A percentile compares a stretch with the other conserved stretches of the same genome.
Evolutionary conservation across 2,888 invertebrate species (phyloP).

Genomic region (Drosophila setosimentum): DNA sequence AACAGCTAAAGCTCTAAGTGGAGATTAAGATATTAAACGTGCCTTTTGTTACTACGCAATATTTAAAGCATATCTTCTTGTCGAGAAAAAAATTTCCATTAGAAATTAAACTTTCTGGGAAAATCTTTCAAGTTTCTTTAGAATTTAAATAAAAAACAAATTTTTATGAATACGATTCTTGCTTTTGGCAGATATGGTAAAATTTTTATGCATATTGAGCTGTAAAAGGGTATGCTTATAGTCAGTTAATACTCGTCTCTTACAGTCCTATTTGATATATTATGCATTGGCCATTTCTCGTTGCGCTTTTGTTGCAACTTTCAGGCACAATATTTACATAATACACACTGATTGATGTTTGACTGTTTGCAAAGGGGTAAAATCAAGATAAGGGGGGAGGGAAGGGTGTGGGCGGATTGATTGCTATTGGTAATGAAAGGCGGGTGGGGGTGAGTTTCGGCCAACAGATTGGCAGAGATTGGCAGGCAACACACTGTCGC

Average conservation of each 20-base stretch:
- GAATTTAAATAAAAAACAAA: not conserved
- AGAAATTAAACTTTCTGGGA: too few species aligned
- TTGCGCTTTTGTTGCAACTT: conserved; percentile 78
- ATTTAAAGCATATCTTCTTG: not conserved
- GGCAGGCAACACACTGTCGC: conserved; percentile 37
- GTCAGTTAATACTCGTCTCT: not conserved
- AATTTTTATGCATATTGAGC: not conserved
- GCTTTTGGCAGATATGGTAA: not conserved
- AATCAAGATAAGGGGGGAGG: not conserved
- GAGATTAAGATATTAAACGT: not conserved
- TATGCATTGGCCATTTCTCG: conserved; percentile 38
- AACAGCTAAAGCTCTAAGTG: not conserved
- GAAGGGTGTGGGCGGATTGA: not conserved
- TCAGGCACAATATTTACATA: conserved; percentile 74
- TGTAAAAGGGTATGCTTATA: not conserved
- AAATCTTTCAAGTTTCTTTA: too few species aligned
- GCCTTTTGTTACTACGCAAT: not conserved
- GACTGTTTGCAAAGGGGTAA: conserved; percentile 36
- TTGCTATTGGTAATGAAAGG: conserved; percentile 75
- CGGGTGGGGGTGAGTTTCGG: conserved; percentile 26
- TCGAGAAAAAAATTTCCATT: too few species aligned
- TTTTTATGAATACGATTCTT: not conserved
- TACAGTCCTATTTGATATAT: conserved; percentile 12
- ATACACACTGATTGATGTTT: conserved; percentile 77
- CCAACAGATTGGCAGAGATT: conserved; percentile 52